A percentile compares a stretch with the other conserved stretches of the same genome.
These are phyloP conservation scores for Idaea biselata DNA, from an alignment of 2,888 invertebrate genomes.

Conservation along the genomic window DNA sequence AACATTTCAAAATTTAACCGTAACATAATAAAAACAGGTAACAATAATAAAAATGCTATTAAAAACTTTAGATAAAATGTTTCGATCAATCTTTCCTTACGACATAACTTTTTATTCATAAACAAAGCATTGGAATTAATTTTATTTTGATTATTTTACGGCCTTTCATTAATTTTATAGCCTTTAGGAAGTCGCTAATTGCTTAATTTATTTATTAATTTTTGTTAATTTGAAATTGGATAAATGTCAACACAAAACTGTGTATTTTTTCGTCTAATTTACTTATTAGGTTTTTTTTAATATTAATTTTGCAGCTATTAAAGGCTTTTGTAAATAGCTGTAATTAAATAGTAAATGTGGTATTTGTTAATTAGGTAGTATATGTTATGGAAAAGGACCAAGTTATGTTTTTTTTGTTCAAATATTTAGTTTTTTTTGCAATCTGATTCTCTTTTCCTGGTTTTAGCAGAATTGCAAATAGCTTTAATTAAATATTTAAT, in stretches of 20 bases:
- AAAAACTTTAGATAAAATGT: not conserved
- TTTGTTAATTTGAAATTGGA: not conserved
- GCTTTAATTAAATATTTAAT: too few species aligned
- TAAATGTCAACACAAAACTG: not conserved
- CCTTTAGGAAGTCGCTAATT: not conserved
- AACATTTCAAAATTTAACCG: too few species aligned
- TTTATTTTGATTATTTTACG: not conserved
- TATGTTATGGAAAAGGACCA: too few species aligned
- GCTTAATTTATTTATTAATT: not conserved
- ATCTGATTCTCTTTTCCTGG: too few species aligned
- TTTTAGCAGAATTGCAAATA: too few species aligned
- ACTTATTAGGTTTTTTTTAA: not conserved
- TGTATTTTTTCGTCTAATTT: not conserved
- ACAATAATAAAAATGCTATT: not conserved
- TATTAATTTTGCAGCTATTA: not conserved
- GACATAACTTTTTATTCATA: not conserved
- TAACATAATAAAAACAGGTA: not conserved
- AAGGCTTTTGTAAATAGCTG: too few species aligned
- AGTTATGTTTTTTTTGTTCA: too few species aligned
- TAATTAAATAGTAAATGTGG: too few species aligned
- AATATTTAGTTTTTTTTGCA: too few species aligned
- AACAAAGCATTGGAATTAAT: not conserved
- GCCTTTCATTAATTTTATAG: not conserved
- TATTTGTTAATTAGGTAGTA: too few species aligned
- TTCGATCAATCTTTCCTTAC: not conserved